Evolutionary conservation across 2,888 invertebrate genomes (phyloP), one percentile per base, ranked within the genome.

Genomic region (Dasypolia templi): DNA sequence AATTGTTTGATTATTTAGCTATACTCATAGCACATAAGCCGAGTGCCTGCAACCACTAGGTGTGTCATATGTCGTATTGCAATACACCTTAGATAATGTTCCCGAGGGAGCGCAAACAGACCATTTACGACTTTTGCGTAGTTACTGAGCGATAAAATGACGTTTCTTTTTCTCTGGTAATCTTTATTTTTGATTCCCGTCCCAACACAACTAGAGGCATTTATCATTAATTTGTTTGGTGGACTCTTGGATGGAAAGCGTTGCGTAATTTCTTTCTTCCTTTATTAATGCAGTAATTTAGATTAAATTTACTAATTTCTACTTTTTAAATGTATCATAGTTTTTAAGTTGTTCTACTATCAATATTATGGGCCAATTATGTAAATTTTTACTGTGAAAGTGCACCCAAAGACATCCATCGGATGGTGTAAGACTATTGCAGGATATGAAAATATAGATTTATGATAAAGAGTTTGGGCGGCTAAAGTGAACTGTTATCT

Each of bases 91-190:
- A 81, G 46, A 35, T 14, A 81, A 77, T 76, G 61, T 86, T 87
- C 87, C 79, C 76, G 77, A 77, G 79, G 82, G 82, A 79, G 56
- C 62, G 42, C 56, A 56, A 81, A 78, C 79, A 73, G 62, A 75
- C 77, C 85, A 86, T 68, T 82, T 84, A 77, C 11, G 67, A 61
- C n/a, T 39, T 81, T 68, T 69, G 73, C 79, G 79, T 77, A 70
- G 71, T 79, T 75, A n/a, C 61, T 12, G 32, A 66, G 53, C 73
- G 59, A 49, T 86, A 86, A 81, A 76, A 77, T 77, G 74, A 56
- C 75, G 77, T 79, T 59, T 64, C 19, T 19, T 9, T 39, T 42
- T 14, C 39, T 14, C 22, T 58, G 11, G n/a, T 49, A 3, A 3
- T 0, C 4, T 22, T 65, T 56, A 0, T 3, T 26, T 35, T 35